Evolutionary conservation across 2,113 vertebrate genomes (phyloP), one percentile per base, ranked within the genome.

Genomic region (Pteruthius melanotis): DNA sequence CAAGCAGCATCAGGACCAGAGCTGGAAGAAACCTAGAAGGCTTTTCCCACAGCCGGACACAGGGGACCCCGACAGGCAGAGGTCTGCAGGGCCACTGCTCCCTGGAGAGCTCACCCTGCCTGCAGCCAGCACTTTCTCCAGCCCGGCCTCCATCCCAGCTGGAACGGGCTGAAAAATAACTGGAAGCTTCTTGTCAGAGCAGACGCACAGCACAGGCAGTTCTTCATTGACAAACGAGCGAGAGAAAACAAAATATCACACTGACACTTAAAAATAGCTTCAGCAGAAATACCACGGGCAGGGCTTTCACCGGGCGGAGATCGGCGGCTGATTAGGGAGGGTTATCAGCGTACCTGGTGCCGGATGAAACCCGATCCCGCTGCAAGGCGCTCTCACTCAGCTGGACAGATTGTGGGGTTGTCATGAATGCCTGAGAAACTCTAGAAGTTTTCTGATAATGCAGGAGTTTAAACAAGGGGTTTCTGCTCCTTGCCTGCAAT

Each of bases 251-350:
- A 94, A 92, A 75, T 42, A 88, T 60, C 92, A 59, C 64, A 68
- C 75, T 90, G 90, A 70, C 79, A 71, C 78, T 95, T 96, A 93
- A 95, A 95, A 96, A 93, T 81, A 95, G 60, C 92, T 89, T 54
- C 56, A 37, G 64, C 72, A 90, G 75, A 91, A 93, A 63, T 81
- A 49, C 76, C 13, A 4, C 1, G 1, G 82, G 54, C 82, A 70
- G 75, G 23, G 79, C 85, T 95, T 92, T 90, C 6, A 3, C 8
- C 0, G 0, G 24, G 71, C 80, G 76, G 75, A 90, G 95, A 88
- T 83, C 40, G 59, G 66, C 5, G 1, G 14, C 77, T 60, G 89
- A 84, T 97, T 69, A 50, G 54, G 63, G 81, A 71, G 74, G 33
- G 49, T 86, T 93, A 78, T 94, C 93, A 53, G 79, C 0, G 4